These are phyloP conservation scores for Cyphomyrus discorhynchus DNA, from an alignment of 2,113 vertebrate genomes.

Conservation along the genomic window DNA sequence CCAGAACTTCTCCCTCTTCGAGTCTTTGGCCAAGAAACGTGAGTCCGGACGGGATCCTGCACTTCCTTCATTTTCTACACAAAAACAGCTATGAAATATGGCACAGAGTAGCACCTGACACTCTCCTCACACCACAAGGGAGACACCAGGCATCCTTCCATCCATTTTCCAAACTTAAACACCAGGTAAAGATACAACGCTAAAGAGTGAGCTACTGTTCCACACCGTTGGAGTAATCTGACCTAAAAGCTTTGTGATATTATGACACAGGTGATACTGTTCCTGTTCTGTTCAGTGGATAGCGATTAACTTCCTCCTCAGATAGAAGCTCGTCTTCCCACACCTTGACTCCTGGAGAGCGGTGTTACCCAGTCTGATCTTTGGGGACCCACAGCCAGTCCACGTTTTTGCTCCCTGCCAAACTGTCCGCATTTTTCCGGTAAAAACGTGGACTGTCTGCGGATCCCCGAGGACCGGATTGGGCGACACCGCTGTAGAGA, in stretches of 20 bases:
- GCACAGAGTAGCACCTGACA: not conserved
- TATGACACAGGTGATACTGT: not conserved
- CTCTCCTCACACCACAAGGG: not conserved
- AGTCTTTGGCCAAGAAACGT: conserved; percentile 86
- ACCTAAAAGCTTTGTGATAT: not conserved
- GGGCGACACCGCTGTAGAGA: not conserved
- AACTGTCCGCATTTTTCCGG: too few relatives aligned
- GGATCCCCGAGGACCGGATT: too few relatives aligned
- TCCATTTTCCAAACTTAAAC: not conserved
- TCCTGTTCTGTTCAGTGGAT: not conserved
- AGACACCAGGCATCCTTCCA: not conserved
- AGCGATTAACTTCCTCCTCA: not conserved
- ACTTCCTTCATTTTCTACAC: not conserved
- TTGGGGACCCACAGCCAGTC: too few relatives aligned
- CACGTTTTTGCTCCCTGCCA: too few relatives aligned
- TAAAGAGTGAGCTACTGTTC: not conserved
- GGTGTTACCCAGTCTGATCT: too few relatives aligned
- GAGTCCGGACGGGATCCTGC: conserved; percentile 48
- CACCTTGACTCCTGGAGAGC: not conserved
- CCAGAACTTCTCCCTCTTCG: conserved; percentile 80
- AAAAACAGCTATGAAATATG: not conserved
- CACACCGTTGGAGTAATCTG: not conserved
- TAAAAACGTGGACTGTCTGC: too few relatives aligned
- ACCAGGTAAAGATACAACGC: not conserved
- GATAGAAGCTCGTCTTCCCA: not conserved